Base-by-base conservation (phyloP, 2,797 vertebrate genomes). In the Enoplosus armatus region DNA sequence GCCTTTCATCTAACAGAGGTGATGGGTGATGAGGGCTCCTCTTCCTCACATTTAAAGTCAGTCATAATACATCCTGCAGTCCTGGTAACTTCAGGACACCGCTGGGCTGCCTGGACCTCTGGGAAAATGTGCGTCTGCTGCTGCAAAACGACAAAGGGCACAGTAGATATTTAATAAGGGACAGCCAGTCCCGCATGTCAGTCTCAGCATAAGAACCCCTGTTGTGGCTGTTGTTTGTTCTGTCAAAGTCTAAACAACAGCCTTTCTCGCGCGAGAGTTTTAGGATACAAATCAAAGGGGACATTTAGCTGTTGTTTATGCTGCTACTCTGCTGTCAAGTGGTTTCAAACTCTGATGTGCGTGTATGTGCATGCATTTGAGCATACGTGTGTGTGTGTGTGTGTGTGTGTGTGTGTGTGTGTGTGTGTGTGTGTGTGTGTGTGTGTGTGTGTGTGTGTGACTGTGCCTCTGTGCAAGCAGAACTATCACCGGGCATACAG, bases 401-500 rank as follows among this genome's bases (percentile, higher is more conserved):
- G 45, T 68, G 68, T 76, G 68, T 64, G 31, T 65, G 47, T 58
- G 80, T 54, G 45, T 68, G 68, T 76, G 68, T 64, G 31, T 65
- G 47, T n/a, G n/a, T n/a, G n/a, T 41, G 29, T 26, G 8, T 51
- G 62, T 4, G 24, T 47, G 35, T 56, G 16, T 75, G 26, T 16
- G 35, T 26, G 66, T 53, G 35, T 63, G 14, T 58, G 80, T 54
- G 45, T 68, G 68, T 76, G 68, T 64, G 31, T 65, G 47, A 74
- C 54, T 56, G 24, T 77, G 73, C 29, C 29, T 85, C 60, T 79
- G 75, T 80, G 82, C 78, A 85, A 87, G 91, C 90, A 92, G 88
- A 90, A 92, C 92, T 93, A 95, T 94, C 93, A 54, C 48, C 26
- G 22, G 62, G 61, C 72, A 83, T 60, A 35, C 94, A 94, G 94